phyloP scores from a whole-genome alignment of 2,888 invertebrate species.

The Drosophila mercatorum region DNA sequence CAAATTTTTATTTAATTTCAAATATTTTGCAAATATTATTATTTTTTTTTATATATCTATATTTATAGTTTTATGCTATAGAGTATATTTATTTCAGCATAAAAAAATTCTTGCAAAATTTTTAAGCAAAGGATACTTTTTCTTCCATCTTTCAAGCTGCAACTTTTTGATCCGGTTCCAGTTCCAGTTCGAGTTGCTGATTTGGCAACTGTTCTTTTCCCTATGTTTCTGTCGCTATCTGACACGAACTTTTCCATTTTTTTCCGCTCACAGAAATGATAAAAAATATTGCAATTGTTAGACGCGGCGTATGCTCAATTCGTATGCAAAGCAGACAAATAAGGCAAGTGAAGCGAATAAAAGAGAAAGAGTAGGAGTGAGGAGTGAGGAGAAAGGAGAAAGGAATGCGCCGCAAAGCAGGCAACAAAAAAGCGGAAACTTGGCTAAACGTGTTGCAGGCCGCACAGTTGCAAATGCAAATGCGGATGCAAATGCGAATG shows the following conservation, averaged over 20 bases:
- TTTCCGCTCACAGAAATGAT: constrained; percentile 11
- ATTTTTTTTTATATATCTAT: no score
- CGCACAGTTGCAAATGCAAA: constrained; percentile 13
- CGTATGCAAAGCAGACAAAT: constrained; percentile 32
- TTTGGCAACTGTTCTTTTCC: constrained; percentile 11
- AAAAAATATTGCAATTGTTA: constrained; percentile 47
- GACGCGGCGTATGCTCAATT: constrained; percentile 76
- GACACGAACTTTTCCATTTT: constrained; percentile 37
- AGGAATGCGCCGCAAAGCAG: constrained; percentile 51
- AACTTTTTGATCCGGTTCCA: background rate
- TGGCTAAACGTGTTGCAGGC: constrained; percentile 36
- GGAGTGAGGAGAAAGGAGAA: background rate
- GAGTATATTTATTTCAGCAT: background rate
- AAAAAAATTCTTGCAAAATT: background rate
- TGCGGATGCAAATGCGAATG: constrained; percentile 5
- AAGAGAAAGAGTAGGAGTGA: background rate
- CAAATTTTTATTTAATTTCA: background rate
- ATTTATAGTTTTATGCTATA: background rate
- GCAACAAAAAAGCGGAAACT: constrained; percentile 39
- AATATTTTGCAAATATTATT: no score
- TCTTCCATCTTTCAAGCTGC: background rate
- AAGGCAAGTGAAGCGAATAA: background rate
- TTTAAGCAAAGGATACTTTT: background rate
- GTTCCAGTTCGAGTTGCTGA: constrained; percentile 1
- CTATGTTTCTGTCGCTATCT: constrained; percentile 17